Conservation (phyloP, 1,140 invertebrate species). For the Dendrolimus punctatus region DNA sequence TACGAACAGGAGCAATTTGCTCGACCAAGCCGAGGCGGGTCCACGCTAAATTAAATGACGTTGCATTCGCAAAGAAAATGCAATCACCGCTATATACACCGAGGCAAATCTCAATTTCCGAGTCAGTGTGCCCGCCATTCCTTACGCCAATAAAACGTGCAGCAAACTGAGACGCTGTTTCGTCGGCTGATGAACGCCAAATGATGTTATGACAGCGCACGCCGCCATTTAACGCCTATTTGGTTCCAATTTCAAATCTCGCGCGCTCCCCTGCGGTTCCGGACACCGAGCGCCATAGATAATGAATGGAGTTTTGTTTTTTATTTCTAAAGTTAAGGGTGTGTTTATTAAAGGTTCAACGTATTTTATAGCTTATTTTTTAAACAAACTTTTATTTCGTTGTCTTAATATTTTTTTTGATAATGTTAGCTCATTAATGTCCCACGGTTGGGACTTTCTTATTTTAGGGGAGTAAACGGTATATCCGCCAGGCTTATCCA, state of each 20-base stretch:
- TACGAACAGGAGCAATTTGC: conserved; percentile 35
- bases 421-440: too few species aligned
- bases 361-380: conserved; percentile 2
- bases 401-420: too few species aligned
- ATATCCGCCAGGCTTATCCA: too few species aligned
- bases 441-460: too few species aligned
- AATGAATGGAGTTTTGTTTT: conserved; percentile 53
- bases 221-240: conserved; percentile 72
- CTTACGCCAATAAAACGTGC: conserved; percentile 71
- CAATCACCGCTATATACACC: conserved; percentile 56
- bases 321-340: neutral
- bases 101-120: conserved; percentile 68
- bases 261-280: conserved; percentile 57
- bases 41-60: conserved; percentile 60
- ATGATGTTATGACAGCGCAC: conserved; percentile 69
- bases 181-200: conserved; percentile 67
- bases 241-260: conserved; percentile 70
- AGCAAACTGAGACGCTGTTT: conserved; percentile 64
- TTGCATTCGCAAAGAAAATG: conserved; percentile 67
- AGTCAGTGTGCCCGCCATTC: conserved; percentile 62
- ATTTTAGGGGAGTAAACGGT: too few species aligned
- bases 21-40: conserved; percentile 35
- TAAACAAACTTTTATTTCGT: neutral
- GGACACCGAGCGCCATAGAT: conserved; percentile 52
- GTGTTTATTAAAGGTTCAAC: neutral